Evolutionary conservation across 2,113 vertebrate species (phyloP).

Genomic region (Tragelaphus buxtoni): DNA sequence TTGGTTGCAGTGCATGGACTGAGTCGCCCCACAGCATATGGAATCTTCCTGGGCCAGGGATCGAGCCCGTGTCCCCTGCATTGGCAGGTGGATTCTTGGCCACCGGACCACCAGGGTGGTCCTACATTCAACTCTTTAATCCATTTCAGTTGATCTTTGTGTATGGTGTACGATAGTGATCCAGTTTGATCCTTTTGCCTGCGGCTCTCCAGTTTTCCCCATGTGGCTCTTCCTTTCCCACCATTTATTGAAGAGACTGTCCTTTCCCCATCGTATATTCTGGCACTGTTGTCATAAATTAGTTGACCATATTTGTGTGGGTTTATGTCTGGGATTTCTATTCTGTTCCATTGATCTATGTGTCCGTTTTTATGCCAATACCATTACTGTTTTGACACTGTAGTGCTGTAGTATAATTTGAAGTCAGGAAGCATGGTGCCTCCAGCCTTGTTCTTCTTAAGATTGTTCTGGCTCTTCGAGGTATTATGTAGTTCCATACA

Average conservation of each 20-base stretch:
- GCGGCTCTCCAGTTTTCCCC: background rate
- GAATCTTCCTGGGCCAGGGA: background rate
- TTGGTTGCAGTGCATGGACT: background rate
- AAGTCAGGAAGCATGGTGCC: background rate
- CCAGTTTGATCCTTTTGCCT: background rate
- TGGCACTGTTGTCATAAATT: background rate
- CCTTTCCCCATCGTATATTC: background rate
- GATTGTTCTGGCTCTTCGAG: background rate
- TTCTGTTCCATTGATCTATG: background rate
- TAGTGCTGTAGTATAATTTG: background rate
- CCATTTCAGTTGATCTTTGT: background rate
- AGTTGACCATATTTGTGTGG: background rate
- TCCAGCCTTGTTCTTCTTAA: background rate
- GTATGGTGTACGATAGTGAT: background rate
- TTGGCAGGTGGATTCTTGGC: background rate
- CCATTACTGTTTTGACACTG: background rate
- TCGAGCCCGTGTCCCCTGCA: background rate
- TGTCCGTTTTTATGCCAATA: background rate
- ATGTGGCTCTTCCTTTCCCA: background rate
- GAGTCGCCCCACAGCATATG: background rate
- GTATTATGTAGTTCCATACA: background rate
- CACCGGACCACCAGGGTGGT: background rate
- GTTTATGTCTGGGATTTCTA: background rate
- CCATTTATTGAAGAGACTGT: background rate
- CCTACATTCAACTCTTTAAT: background rate